Evolutionary conservation across 53 echinoderm and acorn worm species (phyloP).

Genomic region (Mesocentrotus franciscanus): DNA sequence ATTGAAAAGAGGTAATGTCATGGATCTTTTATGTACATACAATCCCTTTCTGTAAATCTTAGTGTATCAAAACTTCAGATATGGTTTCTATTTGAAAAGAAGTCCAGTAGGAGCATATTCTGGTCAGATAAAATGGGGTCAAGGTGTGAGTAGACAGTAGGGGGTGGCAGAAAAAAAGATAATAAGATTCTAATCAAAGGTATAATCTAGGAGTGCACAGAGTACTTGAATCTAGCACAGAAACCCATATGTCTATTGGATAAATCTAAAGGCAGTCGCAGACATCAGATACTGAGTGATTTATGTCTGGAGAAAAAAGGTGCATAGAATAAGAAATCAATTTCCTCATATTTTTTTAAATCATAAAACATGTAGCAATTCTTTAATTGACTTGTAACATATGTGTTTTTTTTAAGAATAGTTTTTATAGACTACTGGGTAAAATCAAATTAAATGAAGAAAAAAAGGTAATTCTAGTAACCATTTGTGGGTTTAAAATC

Average conservation of each 20-base stretch:
- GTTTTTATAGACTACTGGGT: no score
- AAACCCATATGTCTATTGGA: neutral
- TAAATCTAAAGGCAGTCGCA: neutral
- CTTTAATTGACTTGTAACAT: no score
- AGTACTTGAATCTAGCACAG: neutral
- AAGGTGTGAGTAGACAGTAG: neutral
- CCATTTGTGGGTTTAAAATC: neutral
- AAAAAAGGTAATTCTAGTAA: no score
- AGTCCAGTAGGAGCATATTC: neutral
- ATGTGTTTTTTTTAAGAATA: no score
- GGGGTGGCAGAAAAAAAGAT: neutral
- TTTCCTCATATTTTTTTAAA: no score
- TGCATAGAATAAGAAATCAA: no score
- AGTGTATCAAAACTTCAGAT: neutral
- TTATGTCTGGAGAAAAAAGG: no score
- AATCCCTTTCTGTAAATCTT: neutral
- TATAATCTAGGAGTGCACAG: neutral
- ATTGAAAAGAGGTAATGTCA: neutral
- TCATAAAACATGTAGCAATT: no score
- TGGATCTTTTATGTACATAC: neutral
- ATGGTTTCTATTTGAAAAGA: neutral
- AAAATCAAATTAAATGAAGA: no score
- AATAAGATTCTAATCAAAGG: neutral
- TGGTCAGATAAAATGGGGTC: neutral
- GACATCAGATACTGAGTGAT: no score